phyloP scores from a whole-genome alignment of 2,797 vertebrate species.

The Pseudocheirus occidentalis region DNA sequence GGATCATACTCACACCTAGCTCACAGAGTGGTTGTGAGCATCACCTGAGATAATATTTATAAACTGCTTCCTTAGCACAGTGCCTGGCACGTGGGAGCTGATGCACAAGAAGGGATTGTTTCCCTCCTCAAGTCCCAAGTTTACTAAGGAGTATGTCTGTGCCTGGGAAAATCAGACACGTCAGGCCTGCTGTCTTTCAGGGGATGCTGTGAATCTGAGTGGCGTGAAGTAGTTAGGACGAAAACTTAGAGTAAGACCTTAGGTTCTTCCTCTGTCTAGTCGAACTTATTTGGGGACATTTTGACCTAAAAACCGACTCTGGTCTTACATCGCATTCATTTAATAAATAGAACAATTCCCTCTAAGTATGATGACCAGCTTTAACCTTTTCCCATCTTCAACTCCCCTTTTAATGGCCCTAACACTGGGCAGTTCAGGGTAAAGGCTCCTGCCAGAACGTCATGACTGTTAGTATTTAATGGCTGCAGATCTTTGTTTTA shows the following conservation, averaged over 20 bases:
- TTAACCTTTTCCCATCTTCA: neutral
- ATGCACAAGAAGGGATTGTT: neutral
- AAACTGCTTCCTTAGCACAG: neutral
- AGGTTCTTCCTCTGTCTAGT: neutral
- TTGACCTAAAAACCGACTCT: constrained; percentile 20
- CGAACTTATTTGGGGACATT: constrained; percentile 24
- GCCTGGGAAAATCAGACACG: neutral
- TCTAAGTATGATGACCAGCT: neutral
- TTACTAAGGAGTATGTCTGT: neutral
- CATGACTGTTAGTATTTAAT: neutral
- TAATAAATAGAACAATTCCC: constrained; percentile 45
- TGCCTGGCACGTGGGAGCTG: neutral
- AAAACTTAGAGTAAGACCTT: neutral
- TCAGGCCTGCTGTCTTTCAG: neutral
- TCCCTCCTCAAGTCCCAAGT: neutral
- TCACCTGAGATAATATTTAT: neutral
- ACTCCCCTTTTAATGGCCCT: neutral
- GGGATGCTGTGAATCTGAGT: neutral
- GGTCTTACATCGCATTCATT: neutral
- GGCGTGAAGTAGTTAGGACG: neutral
- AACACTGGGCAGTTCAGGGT: neutral
- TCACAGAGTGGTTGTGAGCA: neutral
- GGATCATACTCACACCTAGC: neutral
- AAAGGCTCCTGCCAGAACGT: constrained; percentile 8
- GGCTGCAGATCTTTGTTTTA: constrained; percentile 21